Base-by-base conservation (phyloP, 2,113 vertebrate genomes). In the Ictalurus punctatus region DNA sequence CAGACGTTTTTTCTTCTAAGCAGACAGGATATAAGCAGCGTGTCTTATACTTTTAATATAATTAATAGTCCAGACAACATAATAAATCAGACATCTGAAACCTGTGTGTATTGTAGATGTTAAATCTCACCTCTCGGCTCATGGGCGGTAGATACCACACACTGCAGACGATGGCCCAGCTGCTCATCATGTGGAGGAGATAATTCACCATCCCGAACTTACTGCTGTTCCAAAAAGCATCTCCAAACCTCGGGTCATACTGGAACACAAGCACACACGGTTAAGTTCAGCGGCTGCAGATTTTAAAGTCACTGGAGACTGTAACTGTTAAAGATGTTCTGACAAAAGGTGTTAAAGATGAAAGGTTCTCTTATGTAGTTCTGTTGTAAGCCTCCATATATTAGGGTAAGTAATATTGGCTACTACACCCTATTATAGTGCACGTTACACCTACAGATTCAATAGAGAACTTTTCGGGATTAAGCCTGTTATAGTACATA, bases 221-320 rank as follows among this genome's bases (percentile, higher is more conserved):
- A 94, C 97, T 98, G 96, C 97, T 98, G 90, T 98, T 98, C 94
- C 95, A 98, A 91, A 98, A 98, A 79, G 97, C 97, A 7, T 98
- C 97, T 21, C 97, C 97, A 54, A 98, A 98, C 19, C 96, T 96
- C 0, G 97, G 97, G 90, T 98, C 97, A 9, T 98, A 98, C 97
- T 98, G 63, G 23, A 40, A 37, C 6, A 44, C 73, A 65, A 52
- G 76, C 44, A 87, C 63, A 59, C 85, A 87, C 23, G 4, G 4
- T 65, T 58, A 1, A 4, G 7, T 86, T 83, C 2, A 84, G 0
- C n/a, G 4, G 9, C 16, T 73, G n/a, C 69, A 74, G 6, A 30
- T 34, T 14, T 69, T 14, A 69, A 34, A 73, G 14, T 37, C 2
- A 34, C 3, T 76, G 1, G 9, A 1, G 8, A 76, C 4, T 40